phyloP scores from a whole-genome alignment of 2,888 invertebrate genomes.

The Pegoplata infirma region DNA sequence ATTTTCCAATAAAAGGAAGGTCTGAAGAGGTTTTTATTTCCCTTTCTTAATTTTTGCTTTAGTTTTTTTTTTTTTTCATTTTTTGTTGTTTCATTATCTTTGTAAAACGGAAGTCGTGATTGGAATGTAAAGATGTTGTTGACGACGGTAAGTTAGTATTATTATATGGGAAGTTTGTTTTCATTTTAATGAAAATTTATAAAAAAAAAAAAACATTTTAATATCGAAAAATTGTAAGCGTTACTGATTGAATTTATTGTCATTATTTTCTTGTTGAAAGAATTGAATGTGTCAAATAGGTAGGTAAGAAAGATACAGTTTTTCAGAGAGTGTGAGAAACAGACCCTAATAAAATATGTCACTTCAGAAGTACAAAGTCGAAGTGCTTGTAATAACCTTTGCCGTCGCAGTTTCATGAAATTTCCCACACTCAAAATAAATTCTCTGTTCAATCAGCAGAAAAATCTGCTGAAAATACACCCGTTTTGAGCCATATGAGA shows the following conservation, averaged over 20 bases:
- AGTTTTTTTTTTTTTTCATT: background rate
- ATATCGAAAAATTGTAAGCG: background rate
- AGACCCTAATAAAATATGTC: too few species aligned
- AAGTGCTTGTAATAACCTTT: too few species aligned
- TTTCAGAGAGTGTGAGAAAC: too few species aligned
- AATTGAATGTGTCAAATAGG: too few species aligned
- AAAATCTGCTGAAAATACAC: too few species aligned
- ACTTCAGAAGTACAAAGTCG: too few species aligned
- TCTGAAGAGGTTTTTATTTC: slow-evolving; percentile 10
- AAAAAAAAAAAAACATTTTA: background rate
- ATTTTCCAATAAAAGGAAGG: background rate
- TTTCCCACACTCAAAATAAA: too few species aligned
- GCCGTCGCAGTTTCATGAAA: too few species aligned
- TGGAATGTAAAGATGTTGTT: slow-evolving; percentile 47
- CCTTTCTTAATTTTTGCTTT: background rate
- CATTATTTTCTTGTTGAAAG: background rate
- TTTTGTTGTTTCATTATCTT: slow-evolving; percentile 31
- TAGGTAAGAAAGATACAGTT: too few species aligned
- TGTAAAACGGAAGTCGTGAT: slow-evolving; percentile 55
- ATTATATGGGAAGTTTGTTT: slow-evolving; percentile 10
- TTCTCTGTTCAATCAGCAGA: too few species aligned
- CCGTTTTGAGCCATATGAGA: too few species aligned
- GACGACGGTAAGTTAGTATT: background rate
- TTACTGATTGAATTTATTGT: slow-evolving; percentile 36
- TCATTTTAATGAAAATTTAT: slow-evolving; percentile 18